A percentile compares a stretch with the other conserved stretches of the same genome.
phyloP scores from a whole-genome alignment of 2,888 invertebrate genomes.

The Apamea epomidion region DNA sequence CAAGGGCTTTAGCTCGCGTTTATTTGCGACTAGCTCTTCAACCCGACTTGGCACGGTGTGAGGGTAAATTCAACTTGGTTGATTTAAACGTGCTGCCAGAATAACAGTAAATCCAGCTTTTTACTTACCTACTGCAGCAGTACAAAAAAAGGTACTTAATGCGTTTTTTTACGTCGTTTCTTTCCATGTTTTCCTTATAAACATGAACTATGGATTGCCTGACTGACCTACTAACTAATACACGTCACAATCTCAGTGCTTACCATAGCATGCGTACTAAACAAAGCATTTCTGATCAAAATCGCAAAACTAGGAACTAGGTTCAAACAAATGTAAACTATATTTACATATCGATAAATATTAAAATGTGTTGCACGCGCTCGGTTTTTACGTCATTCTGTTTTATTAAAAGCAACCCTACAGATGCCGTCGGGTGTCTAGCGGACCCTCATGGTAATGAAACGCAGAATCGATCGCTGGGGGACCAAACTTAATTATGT shows the following conservation, averaged over 20 bases:
- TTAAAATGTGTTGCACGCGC: slow-evolving; percentile 58
- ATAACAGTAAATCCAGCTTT: slow-evolving; percentile 59
- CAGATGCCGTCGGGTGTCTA: slow-evolving; percentile 73
- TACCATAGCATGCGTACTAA: slow-evolving; percentile 54
- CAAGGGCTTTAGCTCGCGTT: slow-evolving; percentile 73
- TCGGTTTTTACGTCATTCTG: slow-evolving; percentile 56
- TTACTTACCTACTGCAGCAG: slow-evolving; percentile 47
- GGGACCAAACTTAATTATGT: slow-evolving; percentile 84
- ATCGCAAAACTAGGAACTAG: slow-evolving; percentile 23
- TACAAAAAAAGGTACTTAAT: slow-evolving; percentile 47
- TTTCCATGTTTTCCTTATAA: slow-evolving; percentile 51
- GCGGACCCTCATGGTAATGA: slow-evolving; percentile 80
- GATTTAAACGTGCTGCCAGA: slow-evolving; percentile 66
- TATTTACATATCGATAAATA: slow-evolving; percentile 44
- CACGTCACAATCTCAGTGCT: slow-evolving; percentile 61
- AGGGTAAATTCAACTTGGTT: slow-evolving; percentile 68
- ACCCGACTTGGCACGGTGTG: slow-evolving; percentile 76
- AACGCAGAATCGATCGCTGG: slow-evolving; percentile 81
- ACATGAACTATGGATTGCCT: slow-evolving; percentile 46
- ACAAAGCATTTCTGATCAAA: slow-evolving; percentile 41
- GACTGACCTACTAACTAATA: slow-evolving; percentile 71
- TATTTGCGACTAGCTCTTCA: slow-evolving; percentile 73
- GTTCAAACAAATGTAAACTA: slow-evolving; percentile 57
- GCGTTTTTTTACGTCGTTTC: slow-evolving; percentile 33
- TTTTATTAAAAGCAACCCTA: slow-evolving; percentile 71